A percentile compares a stretch with the other conserved stretches of the same genome.
Conservation (phyloP, 2,797 vertebrate species). For the Acropternis orthonyx region DNA sequence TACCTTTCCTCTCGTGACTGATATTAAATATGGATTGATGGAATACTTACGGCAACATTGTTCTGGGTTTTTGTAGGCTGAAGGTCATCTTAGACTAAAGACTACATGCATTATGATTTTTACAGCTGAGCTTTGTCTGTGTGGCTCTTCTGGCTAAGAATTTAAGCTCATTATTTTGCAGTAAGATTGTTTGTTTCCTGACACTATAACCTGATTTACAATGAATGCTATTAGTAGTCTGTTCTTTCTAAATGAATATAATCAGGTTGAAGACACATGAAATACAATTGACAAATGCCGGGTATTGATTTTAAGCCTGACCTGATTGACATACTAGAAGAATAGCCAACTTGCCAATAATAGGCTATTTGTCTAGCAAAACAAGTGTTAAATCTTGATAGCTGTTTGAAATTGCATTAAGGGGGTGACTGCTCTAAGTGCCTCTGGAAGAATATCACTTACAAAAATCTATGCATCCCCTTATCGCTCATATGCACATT, state of each 20-base stretch:
- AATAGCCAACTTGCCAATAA: constrained; percentile 56
- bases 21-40: constrained; percentile 2
- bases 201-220: constrained; percentile 23
- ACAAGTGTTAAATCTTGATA: constrained; percentile 57
- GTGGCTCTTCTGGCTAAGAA: constrained; percentile 7
- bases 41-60: not conserved
- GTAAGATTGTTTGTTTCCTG: constrained; percentile 50
- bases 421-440: constrained; percentile 11
- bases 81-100: not conserved
- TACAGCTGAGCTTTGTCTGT: constrained; percentile 33
- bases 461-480: constrained; percentile 7
- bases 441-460: constrained; percentile 26
- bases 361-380: constrained; percentile 56
- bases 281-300: constrained; percentile 36
- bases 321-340: constrained; percentile 44
- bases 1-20: constrained; percentile 5
- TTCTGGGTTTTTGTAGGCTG: constrained; percentile 18
- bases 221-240: not conserved
- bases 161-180: constrained; percentile 54
- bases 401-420: constrained; percentile 59
- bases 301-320: constrained; percentile 66
- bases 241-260: constrained; percentile 45
- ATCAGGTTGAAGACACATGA: constrained; percentile 8
- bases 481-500: not conserved
- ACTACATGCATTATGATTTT: not conserved